These are phyloP conservation scores for Cliona cf. orientalis DNA, from an alignment of 37 sponge, comb jelly and placozoan species.

Conservation along the genomic window DNA sequence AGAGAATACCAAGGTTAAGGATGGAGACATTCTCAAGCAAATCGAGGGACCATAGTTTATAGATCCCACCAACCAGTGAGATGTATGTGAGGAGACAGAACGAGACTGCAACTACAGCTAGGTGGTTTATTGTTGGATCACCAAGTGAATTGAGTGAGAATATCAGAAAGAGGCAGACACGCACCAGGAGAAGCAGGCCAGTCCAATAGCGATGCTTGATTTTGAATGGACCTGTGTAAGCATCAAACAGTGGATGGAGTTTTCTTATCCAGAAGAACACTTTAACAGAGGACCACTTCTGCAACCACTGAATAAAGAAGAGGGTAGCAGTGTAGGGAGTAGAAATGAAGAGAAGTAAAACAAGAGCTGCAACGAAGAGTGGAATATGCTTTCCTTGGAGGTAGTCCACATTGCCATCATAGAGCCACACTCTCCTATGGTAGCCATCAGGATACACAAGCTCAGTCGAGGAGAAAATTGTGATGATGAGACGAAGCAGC, in stretches of 20 bases:
- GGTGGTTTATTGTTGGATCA: neutral
- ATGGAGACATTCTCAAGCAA: too few relatives aligned
- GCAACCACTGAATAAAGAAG: neutral
- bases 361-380: neutral
- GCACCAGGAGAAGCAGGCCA: neutral
- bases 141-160: neutral
- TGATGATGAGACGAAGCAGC: neutral
- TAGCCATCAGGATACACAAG: neutral
- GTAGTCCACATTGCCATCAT: too few relatives aligned
- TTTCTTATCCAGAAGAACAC: neutral
- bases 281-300: neutral
- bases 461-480: neutral
- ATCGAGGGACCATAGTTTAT: too few relatives aligned
- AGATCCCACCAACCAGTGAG: neutral
- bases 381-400: too few relatives aligned
- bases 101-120: neutral
- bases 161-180: neutral
- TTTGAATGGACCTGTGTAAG: neutral
- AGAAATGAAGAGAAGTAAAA: neutral
- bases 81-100: neutral
- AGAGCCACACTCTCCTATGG: neutral
- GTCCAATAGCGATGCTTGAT: neutral
- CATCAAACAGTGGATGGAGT: neutral
- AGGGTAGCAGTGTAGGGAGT: neutral
- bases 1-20: too few relatives aligned